Base-by-base conservation (phyloP, 2,113 vertebrate species). In the Rhipidura dahli region DNA sequence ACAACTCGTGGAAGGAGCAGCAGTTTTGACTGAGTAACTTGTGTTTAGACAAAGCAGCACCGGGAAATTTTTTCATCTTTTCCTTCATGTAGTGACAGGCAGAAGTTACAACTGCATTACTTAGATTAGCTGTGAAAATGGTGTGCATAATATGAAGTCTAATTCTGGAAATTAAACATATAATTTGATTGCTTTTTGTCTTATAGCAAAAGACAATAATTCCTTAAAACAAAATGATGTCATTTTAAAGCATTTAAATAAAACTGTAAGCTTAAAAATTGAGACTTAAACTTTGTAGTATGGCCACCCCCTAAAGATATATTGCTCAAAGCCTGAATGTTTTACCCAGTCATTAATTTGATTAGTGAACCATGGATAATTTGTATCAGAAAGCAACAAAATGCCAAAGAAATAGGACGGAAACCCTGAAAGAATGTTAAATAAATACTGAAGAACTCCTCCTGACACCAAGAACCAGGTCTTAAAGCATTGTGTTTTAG, bases 401-500 rank as follows among this genome's bases (percentile, higher is more conserved):
- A 89, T 49, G 28, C 27, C 54, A 76, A 86, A 63, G 39, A 83
- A 93, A 85, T 45, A 51, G 33, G 68, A 92, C 71, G 51, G 51
- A 94, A 94, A 90, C 28, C 7, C 0, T 31, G 69, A 83, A 96
- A 92, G 86, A 86, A 94, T 87, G 73, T 78, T 88, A 69, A 96
- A 81, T 83, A 95, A 96, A 95, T 85, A 83, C 1, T 86, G 49
- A 85, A 75, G 72, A 94, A 69, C 61, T 90, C 53, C 84, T 93
- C 60, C 53, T 75, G 84, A 93, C 73, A 94, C 30, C 19, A 69
- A 87, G 73, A 91, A 90, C 49, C 24, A 76, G 42, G 65, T 82
- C 79, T 97, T 94, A 95, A 92, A 93, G 59, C 39, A 81, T 1
- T 96, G 94, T 96, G 96, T 94, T 97, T 97, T 92, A 96, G 84